Evolutionary conservation across 2,113 vertebrate species (phyloP).

Genomic region (Condylura cristata): DNA sequence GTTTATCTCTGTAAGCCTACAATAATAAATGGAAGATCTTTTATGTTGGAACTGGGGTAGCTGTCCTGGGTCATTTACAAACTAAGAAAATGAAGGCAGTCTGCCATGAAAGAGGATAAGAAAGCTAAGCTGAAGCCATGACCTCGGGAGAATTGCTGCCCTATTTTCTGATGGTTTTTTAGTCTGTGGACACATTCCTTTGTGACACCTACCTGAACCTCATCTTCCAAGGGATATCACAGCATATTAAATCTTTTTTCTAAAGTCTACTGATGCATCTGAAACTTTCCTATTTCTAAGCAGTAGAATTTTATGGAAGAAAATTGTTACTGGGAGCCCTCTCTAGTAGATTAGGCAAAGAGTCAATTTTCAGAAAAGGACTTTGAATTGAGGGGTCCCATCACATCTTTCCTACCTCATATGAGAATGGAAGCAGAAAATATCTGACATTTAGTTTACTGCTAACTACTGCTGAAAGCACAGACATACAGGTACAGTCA

Average conservation of each 20-base stretch:
- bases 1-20: neutral
- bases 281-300: neutral
- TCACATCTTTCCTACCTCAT: neutral
- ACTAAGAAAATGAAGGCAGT: neutral
- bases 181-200: neutral
- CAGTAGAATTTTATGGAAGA: neutral
- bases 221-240: neutral
- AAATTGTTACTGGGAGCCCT: neutral
- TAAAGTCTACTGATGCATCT: neutral
- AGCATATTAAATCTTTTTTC: neutral
- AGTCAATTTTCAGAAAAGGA: neutral
- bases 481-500: neutral
- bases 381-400: neutral
- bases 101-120: neutral
- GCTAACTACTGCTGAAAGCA: constrained; percentile 1
- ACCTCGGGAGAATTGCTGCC: neutral
- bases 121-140: too few relatives aligned
- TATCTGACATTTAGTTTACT: constrained; percentile 32
- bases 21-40: neutral
- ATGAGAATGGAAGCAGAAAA: neutral
- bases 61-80: neutral
- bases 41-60: neutral
- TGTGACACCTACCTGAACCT: neutral
- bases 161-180: neutral
- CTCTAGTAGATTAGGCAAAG: neutral